Evolutionary conservation across 2,888 invertebrate genomes (phyloP).

Genomic region (Aphodius granarius): DNA sequence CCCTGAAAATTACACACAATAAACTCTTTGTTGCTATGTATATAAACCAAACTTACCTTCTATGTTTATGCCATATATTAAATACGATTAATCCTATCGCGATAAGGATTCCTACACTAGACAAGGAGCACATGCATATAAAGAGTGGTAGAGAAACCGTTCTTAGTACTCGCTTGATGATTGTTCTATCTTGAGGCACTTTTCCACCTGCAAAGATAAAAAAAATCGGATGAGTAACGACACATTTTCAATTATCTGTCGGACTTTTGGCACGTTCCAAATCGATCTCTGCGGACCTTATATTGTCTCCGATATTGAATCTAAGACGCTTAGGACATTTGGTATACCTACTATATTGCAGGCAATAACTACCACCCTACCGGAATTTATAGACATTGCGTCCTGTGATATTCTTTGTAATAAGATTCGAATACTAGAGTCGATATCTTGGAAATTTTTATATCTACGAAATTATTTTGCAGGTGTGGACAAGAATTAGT

Average conservation of each 20-base stretch:
- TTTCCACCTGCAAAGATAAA: constrained; percentile 67
- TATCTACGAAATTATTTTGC: no score
- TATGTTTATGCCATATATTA: constrained; percentile 88
- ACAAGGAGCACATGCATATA: constrained; percentile 90
- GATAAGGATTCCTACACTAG: constrained; percentile 83
- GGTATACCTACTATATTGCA: background rate
- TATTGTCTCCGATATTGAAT: background rate
- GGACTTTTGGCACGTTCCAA: background rate
- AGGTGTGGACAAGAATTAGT: no score
- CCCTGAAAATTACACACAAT: constrained; percentile 65
- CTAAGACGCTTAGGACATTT: background rate
- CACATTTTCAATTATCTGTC: background rate
- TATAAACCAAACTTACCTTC: constrained; percentile 68
- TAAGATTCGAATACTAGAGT: background rate
- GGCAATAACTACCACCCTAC: background rate
- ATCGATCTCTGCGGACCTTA: background rate
- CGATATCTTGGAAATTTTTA: background rate
- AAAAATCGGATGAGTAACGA: background rate
- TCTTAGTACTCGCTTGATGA: constrained; percentile 80
- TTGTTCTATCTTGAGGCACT: constrained; percentile 93
- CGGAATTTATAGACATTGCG: background rate
- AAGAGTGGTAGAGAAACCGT: constrained; percentile 90
- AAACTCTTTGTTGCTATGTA: background rate
- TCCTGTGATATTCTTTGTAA: background rate
- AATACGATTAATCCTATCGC: constrained; percentile 87